Percentiles rank a stretch among this genome's conserved stretches.
Evolutionary conservation across 2,888 invertebrate species (phyloP).

Genomic region (Craniophora ligustri): DNA sequence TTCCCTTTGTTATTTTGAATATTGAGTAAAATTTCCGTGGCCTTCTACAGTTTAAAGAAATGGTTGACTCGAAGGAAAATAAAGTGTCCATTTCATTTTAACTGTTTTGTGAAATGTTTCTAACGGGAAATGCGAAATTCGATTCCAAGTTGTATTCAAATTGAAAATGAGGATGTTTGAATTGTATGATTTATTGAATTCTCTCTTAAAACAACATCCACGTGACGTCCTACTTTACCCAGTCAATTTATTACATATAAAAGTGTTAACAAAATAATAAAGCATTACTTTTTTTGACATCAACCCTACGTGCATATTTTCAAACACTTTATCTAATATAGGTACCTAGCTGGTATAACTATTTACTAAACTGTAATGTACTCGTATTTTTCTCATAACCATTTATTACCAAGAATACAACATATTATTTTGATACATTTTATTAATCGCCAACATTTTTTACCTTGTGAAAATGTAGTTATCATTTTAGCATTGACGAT

Average conservation of each 20-base stretch:
- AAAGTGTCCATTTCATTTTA: conserved; percentile 31
- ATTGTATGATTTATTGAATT: not conserved
- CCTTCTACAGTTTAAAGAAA: conserved; percentile 39
- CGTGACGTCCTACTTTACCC: not conserved
- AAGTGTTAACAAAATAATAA: conserved; percentile 9
- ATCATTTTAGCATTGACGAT: no score
- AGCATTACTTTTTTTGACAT: no score
- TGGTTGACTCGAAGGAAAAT: conserved; percentile 17
- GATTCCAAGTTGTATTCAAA: conserved; percentile 8
- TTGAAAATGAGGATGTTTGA: conserved; percentile 5
- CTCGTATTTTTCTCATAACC: no score
- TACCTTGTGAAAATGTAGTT: no score
- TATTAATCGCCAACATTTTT: conserved; percentile 22
- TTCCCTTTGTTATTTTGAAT: conserved; percentile 44
- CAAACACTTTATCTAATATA: no score
- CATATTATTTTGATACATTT: conserved; percentile 10
- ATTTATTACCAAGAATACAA: no score
- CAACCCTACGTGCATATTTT: no score
- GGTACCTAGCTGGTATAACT: no score
- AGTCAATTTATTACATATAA: conserved; percentile 15
- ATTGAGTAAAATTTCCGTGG: conserved; percentile 36
- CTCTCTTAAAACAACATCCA: not conserved
- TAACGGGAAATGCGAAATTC: conserved; percentile 13
- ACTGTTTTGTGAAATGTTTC: conserved; percentile 16
- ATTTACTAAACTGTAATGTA: no score